These are phyloP conservation scores for Opisthocomus hoazin DNA, from an alignment of 2,113 vertebrate species.

Conservation along the genomic window DNA sequence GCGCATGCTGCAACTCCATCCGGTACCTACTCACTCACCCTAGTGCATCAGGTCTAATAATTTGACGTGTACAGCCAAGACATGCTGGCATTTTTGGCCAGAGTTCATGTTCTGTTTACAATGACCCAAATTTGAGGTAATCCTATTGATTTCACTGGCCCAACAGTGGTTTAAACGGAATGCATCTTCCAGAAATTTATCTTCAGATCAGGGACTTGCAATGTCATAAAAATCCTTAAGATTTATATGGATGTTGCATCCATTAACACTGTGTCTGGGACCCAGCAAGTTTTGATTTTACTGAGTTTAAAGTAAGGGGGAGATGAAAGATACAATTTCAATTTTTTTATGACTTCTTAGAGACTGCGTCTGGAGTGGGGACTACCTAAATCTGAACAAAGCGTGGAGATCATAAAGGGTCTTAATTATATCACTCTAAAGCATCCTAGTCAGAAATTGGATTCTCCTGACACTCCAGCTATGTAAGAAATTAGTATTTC, in stretches of 20 bases:
- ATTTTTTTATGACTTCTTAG: neutral
- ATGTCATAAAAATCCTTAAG: neutral
- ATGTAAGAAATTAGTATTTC: neutral
- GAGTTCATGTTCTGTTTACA: neutral
- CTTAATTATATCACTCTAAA: neutral
- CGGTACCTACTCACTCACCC: neutral
- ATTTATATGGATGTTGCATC: neutral
- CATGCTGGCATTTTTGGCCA: neutral
- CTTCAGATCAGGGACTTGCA: neutral
- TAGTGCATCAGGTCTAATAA: neutral
- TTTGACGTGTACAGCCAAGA: neutral
- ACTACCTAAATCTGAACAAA: neutral
- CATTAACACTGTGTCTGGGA: neutral
- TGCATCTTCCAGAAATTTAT: neutral
- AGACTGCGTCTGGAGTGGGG: neutral
- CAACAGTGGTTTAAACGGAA: neutral
- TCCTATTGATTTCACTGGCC: neutral
- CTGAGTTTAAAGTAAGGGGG: neutral
- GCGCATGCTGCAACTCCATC: neutral
- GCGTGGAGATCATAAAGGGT: neutral
- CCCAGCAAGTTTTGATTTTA: neutral
- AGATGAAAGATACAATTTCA: neutral
- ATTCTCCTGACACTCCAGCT: neutral
- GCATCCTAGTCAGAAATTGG: neutral
- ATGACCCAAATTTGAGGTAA: neutral